A percentile compares a stretch with the other conserved stretches of the same genome.
phyloP scores from a whole-genome alignment of 1,140 invertebrate species.

The Chironomus striatipennis region DNA sequence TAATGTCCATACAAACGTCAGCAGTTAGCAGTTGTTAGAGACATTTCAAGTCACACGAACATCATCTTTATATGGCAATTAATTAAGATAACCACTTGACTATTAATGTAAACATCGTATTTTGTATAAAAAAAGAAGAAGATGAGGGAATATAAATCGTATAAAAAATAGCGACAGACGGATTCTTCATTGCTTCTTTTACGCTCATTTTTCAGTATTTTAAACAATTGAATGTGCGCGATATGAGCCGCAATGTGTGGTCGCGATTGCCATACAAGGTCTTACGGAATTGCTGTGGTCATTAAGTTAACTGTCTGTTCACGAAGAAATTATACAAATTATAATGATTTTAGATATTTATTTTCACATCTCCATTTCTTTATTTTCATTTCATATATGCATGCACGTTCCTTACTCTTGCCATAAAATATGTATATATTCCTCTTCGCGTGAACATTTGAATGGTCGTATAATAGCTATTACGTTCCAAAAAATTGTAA shows the following conservation, averaged over 20 bases:
- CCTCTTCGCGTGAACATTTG: not conserved
- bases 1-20: not conserved
- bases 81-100: constrained; percentile 13
- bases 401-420: too few species aligned
- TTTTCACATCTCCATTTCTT: constrained; percentile 19
- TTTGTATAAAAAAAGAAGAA: not conserved
- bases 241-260: not conserved
- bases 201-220: not conserved
- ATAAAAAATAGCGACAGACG: too few species aligned
- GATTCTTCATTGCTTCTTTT: not conserved
- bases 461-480: constrained; percentile 16
- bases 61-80: not conserved
- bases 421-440: too few species aligned
- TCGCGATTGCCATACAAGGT: not conserved
- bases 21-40: too few species aligned
- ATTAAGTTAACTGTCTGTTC: constrained; percentile 21
- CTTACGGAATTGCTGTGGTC: not conserved
- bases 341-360: constrained; percentile 23
- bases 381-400: not conserved
- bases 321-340: constrained; percentile 23
- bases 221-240: not conserved
- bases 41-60: not conserved
- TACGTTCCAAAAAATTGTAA: constrained; percentile 4
- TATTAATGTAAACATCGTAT: constrained; percentile 10
- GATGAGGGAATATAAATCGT: too few species aligned